Base-by-base conservation (phyloP, 2,797 vertebrate genomes). In the Enteromius radiatus region DNA sequence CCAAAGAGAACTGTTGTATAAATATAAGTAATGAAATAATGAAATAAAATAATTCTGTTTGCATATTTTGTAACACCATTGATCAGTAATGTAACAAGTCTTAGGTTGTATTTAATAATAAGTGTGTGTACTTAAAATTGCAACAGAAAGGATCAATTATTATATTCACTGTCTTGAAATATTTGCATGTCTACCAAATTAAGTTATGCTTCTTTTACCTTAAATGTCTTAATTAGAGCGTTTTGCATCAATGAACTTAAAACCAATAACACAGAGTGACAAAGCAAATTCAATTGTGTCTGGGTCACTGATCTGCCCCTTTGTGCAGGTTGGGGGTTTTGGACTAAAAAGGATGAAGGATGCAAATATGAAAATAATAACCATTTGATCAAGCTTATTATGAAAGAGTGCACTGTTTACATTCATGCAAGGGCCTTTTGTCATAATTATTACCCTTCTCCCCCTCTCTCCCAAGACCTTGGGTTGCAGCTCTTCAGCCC, bases 161-260 rank as follows among this genome's bases (percentile, higher is more conserved):
- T 36, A 76, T 36, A 63, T 49, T 47, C 11, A 56, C 5, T 21
- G 17, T 59, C 11, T 77, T 68, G 38, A 38, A 36, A 54, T 80
- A n/a, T 80, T 69, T 82, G 47, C 73, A 76, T 76, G 61, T 47
- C 38, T 59, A 69, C 17, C 64, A 61, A 56, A 82, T 82, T 17
- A 59, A 45, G 14, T 56, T 47, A 70, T 70, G 74, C 81, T 33
- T 77, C 5, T 83, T 83, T 70, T 70, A 70, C 65, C 65, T 77
- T 49, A 63, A 63, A 77, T 69, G 15, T 36, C 52, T 38, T 70
- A 49, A 83, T 77, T 70, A 56, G 81, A 21, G 38, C 2, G 15
- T 61, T 77, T 56, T 83, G 81, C 81, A 70, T 83, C 64, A 70
- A 21, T 83, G 74, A 83, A 70, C 65, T 15, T 76, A 77, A 61